Base-by-base conservation (phyloP, 1,140 invertebrate species). In the Drosophila cardini region DNA sequence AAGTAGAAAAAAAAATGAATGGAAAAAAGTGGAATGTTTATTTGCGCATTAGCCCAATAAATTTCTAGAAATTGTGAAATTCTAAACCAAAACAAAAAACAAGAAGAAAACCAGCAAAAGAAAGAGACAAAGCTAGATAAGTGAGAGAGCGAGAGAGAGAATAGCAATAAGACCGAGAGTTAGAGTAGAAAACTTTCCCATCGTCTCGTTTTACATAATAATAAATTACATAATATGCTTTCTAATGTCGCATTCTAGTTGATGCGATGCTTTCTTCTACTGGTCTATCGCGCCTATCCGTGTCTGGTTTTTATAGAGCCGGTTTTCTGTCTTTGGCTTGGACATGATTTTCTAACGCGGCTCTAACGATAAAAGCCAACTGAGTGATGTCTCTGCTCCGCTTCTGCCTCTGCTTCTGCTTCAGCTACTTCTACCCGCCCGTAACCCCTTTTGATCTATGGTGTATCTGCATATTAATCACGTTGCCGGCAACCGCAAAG, bases 211-310 rank as follows among this genome's bases (percentile, higher is more conserved):
- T 75, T 75, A 60, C 72, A 71, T 65, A 75, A 70, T 46, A 64
- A 56, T 63, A 71, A 71, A 71, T 75, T 71, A 75, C 68, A 75
- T 75, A 75, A 75, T 64, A 58, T 75, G 72, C 72, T 75, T 75
- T 75, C 72, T 75, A 75, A 75, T 75, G 72, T 62, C 72, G 72
- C 60, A 75, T 85, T 85, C 81, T 85, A 58, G 42, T 48, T 62
- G 70, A 48, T 4, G 21, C 58, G 18, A 46, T 67, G 81, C 81
- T 85, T 85, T 85, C 82, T 86, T 84, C 80, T 58, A 16, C 42
- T 30, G 42, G 67, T 42, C 38, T n/a, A n/a, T n/a, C 58, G 30
- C 8, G 60, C 43, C n/a, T n/a, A n/a, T n/a, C n/a, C 57, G 21
- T 26, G 21, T 26, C 21, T 52, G 43, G 60, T 75, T 72, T 62